A percentile compares a stretch with the other conserved stretches of the same genome.
Conservation (phyloP, 2,888 invertebrate species). For the Biston stratarius region DNA sequence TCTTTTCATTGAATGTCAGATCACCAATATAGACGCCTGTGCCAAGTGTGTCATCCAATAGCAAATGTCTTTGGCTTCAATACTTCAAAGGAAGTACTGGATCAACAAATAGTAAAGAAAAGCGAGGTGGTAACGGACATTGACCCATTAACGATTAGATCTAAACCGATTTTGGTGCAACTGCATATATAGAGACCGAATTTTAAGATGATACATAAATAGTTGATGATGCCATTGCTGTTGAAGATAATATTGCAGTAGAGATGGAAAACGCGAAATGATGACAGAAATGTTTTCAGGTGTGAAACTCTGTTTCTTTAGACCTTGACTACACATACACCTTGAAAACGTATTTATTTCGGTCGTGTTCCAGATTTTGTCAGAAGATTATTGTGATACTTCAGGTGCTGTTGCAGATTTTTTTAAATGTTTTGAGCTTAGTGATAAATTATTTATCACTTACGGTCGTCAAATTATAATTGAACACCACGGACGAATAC, state of each 20-base stretch:
- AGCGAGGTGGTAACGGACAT: constrained; percentile 55
- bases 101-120: constrained; percentile 53
- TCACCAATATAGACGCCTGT: constrained; percentile 40
- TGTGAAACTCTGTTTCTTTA: constrained; percentile 13
- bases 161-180: constrained; percentile 6
- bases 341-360: constrained; percentile 12
- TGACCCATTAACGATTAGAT: constrained; percentile 50
- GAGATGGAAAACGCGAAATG: constrained; percentile 6
- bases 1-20: constrained; percentile 42
- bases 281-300: constrained; percentile 15
- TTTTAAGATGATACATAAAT: neutral
- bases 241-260: constrained; percentile 19
- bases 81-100: constrained; percentile 61
- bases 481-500: too few relatives aligned
- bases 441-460: neutral
- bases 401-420: too few relatives aligned
- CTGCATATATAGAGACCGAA: neutral
- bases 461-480: too few relatives aligned
- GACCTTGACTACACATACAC: constrained; percentile 13
- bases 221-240: neutral
- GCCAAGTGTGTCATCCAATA: constrained; percentile 70
- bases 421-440: neutral
- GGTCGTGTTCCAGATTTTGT: neutral
- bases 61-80: constrained; percentile 47
- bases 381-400: neutral